Evolutionary conservation across 2,888 invertebrate genomes (phyloP).

Genomic region (Lasioglossum figueresi): DNA sequence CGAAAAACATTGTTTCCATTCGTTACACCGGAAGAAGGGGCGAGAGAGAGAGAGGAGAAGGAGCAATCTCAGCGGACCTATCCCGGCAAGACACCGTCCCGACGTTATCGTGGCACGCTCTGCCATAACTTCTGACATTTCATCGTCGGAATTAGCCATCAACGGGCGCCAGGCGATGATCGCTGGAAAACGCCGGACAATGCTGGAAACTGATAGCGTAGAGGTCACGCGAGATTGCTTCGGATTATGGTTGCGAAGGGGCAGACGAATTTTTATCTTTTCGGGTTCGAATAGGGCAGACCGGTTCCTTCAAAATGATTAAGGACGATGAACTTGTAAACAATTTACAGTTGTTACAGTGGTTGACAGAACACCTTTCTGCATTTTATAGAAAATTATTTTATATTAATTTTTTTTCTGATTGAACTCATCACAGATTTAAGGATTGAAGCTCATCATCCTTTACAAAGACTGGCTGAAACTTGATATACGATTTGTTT

Average conservation of each 20-base stretch:
- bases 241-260: constrained; percentile 38
- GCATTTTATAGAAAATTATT: neutral
- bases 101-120: constrained; percentile 2
- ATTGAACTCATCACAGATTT: too few species aligned
- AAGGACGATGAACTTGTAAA: neutral
- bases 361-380: neutral
- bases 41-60: neutral
- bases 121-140: constrained; percentile 31
- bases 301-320: neutral
- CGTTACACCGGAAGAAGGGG: neutral
- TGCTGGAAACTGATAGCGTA: constrained; percentile 35
- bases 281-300: constrained; percentile 10
- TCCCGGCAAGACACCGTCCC: constrained; percentile 4
- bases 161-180: neutral
- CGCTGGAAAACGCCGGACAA: neutral
- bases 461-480: too few species aligned
- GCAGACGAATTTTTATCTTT: constrained; percentile 55
- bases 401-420: neutral
- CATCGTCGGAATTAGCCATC: constrained; percentile 20
- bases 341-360: neutral
- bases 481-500: too few species aligned
- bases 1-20: neutral
- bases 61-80: neutral
- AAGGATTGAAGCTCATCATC: too few species aligned
- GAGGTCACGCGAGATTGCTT: constrained; percentile 37